Evolutionary conservation across 2,113 vertebrate genomes (phyloP), one percentile per base, ranked within the genome.

Genomic region (Trichechus manatus): DNA sequence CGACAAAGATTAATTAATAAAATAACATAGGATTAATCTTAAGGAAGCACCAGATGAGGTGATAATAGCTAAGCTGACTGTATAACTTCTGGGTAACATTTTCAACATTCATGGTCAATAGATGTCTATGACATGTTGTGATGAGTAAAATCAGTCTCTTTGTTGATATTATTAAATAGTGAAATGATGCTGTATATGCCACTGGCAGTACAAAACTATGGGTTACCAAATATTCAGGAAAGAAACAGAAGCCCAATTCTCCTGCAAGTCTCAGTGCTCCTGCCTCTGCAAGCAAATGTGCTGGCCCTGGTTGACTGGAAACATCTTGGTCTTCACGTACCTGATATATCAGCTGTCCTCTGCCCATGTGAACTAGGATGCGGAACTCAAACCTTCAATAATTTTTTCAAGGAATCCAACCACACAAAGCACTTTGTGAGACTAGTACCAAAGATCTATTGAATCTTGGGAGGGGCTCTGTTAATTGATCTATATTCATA

Each of bases 1-100:
- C 44, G n/a, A 20, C 39, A 81, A 88, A 84, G 33, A 95, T 74
- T 91, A 84, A 70, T 89, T 89, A 80, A 50, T 22, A 56, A 66
- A 27, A 95, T 29, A 94, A 78, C 9, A 59, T 22, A 56, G 20
- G 6, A n/a, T 15, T 61, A 25, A 77, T 23, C 29, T 66, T 50
- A 72, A 87, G 66, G 75, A 83, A 90, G 20, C 5, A 19, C 10
- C 39, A 17, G 27, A 31, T 77, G 3, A 2, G 25, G 79, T 20
- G 78, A 11, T 31, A 25, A 44, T 42, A 17, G 5, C 22, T 59
- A 66, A 47, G 3, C 31, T 33, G 33, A 79, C 79, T 42, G 7
- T 72, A 10, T 63, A 39, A 59, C 42, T 33, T 6, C 5, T n/a
- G 47, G 6, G 17, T 70, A 79, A 42, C 42, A 56, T 79, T 84